Evolutionary conservation across 2,888 invertebrate species (phyloP), one percentile per base, ranked within the genome.

Genomic region (Drosophila glabriapex): DNA sequence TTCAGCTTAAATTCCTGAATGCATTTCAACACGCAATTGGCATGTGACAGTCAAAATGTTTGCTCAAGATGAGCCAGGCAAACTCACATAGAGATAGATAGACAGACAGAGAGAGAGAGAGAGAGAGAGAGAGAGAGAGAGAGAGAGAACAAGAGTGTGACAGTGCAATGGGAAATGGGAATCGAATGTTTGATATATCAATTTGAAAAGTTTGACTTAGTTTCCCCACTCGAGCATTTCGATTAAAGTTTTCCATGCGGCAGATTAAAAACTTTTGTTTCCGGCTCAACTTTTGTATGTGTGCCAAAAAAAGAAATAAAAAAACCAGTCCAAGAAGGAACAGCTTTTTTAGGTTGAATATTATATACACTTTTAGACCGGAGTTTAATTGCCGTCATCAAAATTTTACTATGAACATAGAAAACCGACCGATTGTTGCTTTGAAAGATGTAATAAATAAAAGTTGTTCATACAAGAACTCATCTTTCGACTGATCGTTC

Each of bases 101-200:
- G 22, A 39, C 37, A 14, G 5, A 39, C 2, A 35, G 4, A 52
- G n/a, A 22, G 12, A 29, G 43, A 12, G 4, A 39, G n/a, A n/a
- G 14, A 19, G 14, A 35, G 22, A 22, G 22, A 52, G 19, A 46
- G 39, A 58, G 52, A 58, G 29, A 29, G 1, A 29, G 29, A 29
- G 1, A 52, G 19, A 46, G 33, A 58, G 52, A 58, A n/a, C 14
- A 4, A 39, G 39, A 39, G 22, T 14, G 7, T 14, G 22, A 12
- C 16, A 43, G 35, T 2, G 46, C 31, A 62, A 41, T 59, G n/a
- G 62, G 16, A 16, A 19, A 78, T 67, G 80, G 65, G 87, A 88
- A 89, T 88, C 85, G 91, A 89, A 87, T 90, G 89, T 89, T 83
- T 87, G 85, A 89, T 89, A 89, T 89, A 91, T 88, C 91, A 88